These are phyloP conservation scores for Caranx ignobilis DNA, from an alignment of 2,113 vertebrate species.

Conservation along the genomic window DNA sequence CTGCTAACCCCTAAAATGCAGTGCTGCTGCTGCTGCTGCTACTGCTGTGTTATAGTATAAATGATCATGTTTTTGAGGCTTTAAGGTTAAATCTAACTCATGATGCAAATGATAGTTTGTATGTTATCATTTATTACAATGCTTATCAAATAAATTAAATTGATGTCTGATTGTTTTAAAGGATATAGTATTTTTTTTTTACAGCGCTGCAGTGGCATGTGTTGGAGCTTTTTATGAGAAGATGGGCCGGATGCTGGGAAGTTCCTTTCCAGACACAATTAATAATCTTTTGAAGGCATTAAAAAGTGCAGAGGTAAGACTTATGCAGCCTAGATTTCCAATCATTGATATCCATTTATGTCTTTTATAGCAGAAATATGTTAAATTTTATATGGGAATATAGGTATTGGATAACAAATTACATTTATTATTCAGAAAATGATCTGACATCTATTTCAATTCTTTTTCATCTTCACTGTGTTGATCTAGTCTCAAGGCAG, in stretches of 20 bases:
- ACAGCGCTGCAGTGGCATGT: slow-evolving; percentile 96
- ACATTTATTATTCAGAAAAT: not conserved
- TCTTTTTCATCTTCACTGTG: not conserved
- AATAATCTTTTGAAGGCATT: slow-evolving; percentile 97
- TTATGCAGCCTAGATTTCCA: too few relatives aligned
- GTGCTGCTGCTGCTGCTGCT: not conserved
- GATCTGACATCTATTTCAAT: not conserved
- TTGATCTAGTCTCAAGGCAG: slow-evolving; percentile 92
- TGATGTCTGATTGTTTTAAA: not conserved
- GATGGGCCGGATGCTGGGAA: slow-evolving; percentile 98
- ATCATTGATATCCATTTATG: too few relatives aligned
- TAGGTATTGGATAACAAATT: not conserved
- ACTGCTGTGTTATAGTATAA: not conserved
- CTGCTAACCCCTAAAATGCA: not conserved
- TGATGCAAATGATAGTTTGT: not conserved
- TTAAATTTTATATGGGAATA: too few relatives aligned
- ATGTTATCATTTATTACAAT: not conserved
- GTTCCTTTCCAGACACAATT: slow-evolving; percentile 98
- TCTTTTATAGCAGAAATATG: not conserved
- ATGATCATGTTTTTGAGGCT: not conserved
- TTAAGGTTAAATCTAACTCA: not conserved
- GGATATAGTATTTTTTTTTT: slow-evolving; percentile 22
- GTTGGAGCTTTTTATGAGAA: slow-evolving; percentile 99
- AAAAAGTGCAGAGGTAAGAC: slow-evolving; percentile 94
- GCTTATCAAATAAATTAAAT: not conserved